A percentile compares a stretch with the other conserved stretches of the same genome.
These are phyloP conservation scores for Cecropterus lyciades DNA, from an alignment of 1,140 invertebrate species.

Conservation along the genomic window DNA sequence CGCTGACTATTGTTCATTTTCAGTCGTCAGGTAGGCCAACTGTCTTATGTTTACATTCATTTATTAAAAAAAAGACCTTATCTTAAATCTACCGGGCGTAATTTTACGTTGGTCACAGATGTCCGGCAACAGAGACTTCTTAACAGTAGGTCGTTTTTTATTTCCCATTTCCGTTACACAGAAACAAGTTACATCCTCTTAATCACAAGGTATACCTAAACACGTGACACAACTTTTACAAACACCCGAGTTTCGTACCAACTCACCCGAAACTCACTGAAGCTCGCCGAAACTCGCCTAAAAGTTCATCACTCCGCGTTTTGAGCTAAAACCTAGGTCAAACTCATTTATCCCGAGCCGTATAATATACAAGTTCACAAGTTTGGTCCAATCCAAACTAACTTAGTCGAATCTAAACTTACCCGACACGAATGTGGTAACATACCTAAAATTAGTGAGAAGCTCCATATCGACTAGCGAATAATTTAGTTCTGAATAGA, in stretches of 20 bases:
- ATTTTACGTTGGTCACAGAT: too few relatives aligned
- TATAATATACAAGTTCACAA: slow-evolving; percentile 32
- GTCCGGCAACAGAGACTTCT: too few relatives aligned
- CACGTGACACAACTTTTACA: not conserved
- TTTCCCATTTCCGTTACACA: too few relatives aligned
- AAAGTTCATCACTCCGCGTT: slow-evolving; percentile 25
- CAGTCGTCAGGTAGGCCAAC: too few relatives aligned
- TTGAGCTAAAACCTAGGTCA: slow-evolving; percentile 23
- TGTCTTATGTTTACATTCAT: too few relatives aligned
- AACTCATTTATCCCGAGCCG: slow-evolving; percentile 31
- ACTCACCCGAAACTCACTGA: not conserved
- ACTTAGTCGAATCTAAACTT: slow-evolving; percentile 32
- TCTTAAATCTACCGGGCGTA: too few relatives aligned
- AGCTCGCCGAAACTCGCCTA: not conserved
- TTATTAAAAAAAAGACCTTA: too few relatives aligned
- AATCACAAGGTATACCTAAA: too few relatives aligned
- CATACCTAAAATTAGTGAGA: slow-evolving; percentile 25
- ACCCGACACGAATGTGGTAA: slow-evolving; percentile 31
- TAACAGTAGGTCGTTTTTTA: too few relatives aligned
- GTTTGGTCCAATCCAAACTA: slow-evolving; percentile 32
- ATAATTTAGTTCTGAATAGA: slow-evolving; percentile 8
- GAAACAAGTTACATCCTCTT: too few relatives aligned
- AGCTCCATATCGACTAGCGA: slow-evolving; percentile 14
- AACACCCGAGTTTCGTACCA: not conserved
- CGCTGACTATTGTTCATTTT: too few relatives aligned